Evolutionary conservation across 2,888 invertebrate species (phyloP).

Genomic region (Neocrepidodera transversa): DNA sequence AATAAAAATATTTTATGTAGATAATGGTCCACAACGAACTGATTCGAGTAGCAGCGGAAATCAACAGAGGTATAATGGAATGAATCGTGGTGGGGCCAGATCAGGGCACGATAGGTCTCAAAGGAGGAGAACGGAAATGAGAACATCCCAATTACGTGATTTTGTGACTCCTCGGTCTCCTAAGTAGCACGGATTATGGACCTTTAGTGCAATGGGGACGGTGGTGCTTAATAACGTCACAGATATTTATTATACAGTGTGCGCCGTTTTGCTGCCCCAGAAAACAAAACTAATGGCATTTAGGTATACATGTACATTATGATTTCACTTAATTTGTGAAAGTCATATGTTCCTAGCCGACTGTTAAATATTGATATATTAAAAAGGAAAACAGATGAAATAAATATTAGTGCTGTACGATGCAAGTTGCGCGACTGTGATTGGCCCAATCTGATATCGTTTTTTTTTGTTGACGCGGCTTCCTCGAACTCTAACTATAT

Average conservation of each 20-base stretch:
- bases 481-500: slow-evolving; percentile 40
- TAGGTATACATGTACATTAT: slow-evolving; percentile 53
- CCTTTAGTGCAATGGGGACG: slow-evolving; percentile 22
- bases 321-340: slow-evolving; percentile 51
- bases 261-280: slow-evolving; percentile 42
- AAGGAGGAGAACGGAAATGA: slow-evolving; percentile 53
- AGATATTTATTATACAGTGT: slow-evolving; percentile 27
- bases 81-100: slow-evolving; percentile 36
- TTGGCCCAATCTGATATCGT: slow-evolving; percentile 50
- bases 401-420: slow-evolving; percentile 52
- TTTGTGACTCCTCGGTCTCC: slow-evolving; percentile 58
- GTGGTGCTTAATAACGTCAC: slow-evolving; percentile 27
- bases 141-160: slow-evolving; percentile 57
- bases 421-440: slow-evolving; percentile 56
- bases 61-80: slow-evolving; percentile 38
- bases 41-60: slow-evolving; percentile 31
- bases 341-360: slow-evolving; percentile 58
- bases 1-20: too few species aligned
- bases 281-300: slow-evolving; percentile 38
- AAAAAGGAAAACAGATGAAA: slow-evolving; percentile 32
- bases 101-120: slow-evolving; percentile 47
- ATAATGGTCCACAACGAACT: slow-evolving; percentile 41
- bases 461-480: slow-evolving; percentile 46
- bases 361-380: slow-evolving; percentile 55
- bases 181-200: slow-evolving; percentile 54